These are phyloP conservation scores for Thalassophryne amazonica DNA, from an alignment of 2,797 vertebrate species.

Conservation along the genomic window DNA sequence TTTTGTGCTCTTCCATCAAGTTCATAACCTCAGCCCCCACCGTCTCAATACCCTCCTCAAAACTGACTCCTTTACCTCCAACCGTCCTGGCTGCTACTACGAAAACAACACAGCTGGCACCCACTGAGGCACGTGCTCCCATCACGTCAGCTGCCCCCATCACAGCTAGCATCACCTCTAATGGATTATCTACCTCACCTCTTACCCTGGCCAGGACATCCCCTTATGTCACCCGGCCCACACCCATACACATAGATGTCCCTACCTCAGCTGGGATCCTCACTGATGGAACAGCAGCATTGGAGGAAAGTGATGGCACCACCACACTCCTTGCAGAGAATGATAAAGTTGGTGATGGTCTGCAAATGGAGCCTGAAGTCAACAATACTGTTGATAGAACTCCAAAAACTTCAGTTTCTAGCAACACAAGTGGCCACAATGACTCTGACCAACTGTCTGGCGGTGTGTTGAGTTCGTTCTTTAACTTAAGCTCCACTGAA, in stretches of 20 bases:
- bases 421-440: slow-evolving; percentile 22
- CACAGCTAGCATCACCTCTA: slow-evolving; percentile 15
- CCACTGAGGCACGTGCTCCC: slow-evolving; percentile 45
- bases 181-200: slow-evolving; percentile 25
- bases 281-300: background rate
- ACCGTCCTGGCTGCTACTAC: slow-evolving; percentile 28
- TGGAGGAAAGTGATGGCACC: slow-evolving; percentile 1
- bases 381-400: slow-evolving; percentile 2
- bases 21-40: slow-evolving; percentile 66
- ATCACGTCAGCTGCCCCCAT: slow-evolving; percentile 39
- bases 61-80: slow-evolving; percentile 23
- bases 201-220: slow-evolving; percentile 11
- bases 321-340: slow-evolving; percentile 22
- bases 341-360: background rate
- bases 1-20: slow-evolving; percentile 60
- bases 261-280: slow-evolving; percentile 2
- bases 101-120: slow-evolving; percentile 22
- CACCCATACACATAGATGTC: slow-evolving; percentile 5
- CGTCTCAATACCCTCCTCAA: slow-evolving; percentile 58
- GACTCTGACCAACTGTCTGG: slow-evolving; percentile 32
- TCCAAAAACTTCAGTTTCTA: slow-evolving; percentile 30
- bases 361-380: background rate
- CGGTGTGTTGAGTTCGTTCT: slow-evolving; percentile 28
- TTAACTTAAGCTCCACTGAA: slow-evolving; percentile 21
- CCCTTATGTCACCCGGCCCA: slow-evolving; percentile 31